phyloP scores from a whole-genome alignment of 2,888 invertebrate genomes.

The Celastrina argiolus region DNA sequence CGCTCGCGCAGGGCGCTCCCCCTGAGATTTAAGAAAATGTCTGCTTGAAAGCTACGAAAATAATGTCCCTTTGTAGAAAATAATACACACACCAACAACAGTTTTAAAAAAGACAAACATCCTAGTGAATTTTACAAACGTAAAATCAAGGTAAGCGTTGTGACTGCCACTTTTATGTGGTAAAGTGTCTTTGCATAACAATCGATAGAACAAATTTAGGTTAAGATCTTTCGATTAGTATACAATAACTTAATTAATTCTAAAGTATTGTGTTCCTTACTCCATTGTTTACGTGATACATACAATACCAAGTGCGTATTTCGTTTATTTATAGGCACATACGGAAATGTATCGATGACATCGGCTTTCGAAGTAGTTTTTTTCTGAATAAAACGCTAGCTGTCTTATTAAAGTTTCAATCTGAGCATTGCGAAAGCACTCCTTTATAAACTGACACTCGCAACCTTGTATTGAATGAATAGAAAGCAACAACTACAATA shows the following conservation, averaged over 20 bases:
- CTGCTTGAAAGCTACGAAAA: slow-evolving; percentile 64
- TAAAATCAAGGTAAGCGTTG: slow-evolving; percentile 49
- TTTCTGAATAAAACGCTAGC: slow-evolving; percentile 57
- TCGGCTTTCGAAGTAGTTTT: slow-evolving; percentile 58
- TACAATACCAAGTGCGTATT: slow-evolving; percentile 49
- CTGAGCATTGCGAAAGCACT: slow-evolving; percentile 66
- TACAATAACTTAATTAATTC: slow-evolving; percentile 47
- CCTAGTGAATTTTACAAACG: slow-evolving; percentile 39
- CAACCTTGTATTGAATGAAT: slow-evolving; percentile 66
- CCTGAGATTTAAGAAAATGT: slow-evolving; percentile 59
- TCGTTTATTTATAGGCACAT: slow-evolving; percentile 71
- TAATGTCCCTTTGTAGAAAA: slow-evolving; percentile 58
- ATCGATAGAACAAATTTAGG: slow-evolving; percentile 76
- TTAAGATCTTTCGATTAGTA: slow-evolving; percentile 69
- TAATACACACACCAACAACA: slow-evolving; percentile 49
- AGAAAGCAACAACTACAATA: slow-evolving; percentile 63
- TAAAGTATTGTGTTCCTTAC: slow-evolving; percentile 47
- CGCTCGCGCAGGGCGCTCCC: slow-evolving; percentile 19
- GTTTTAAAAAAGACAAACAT: slow-evolving; percentile 47
- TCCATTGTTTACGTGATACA: neutral
- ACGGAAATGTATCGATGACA: slow-evolving; percentile 70
- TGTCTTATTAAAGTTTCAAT: slow-evolving; percentile 57
- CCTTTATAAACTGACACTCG: slow-evolving; percentile 62
- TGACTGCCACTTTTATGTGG: slow-evolving; percentile 37
- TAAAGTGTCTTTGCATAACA: slow-evolving; percentile 75